Evolutionary conservation across 2,113 vertebrate species (phyloP).

Genomic region (Gavialis gangeticus): DNA sequence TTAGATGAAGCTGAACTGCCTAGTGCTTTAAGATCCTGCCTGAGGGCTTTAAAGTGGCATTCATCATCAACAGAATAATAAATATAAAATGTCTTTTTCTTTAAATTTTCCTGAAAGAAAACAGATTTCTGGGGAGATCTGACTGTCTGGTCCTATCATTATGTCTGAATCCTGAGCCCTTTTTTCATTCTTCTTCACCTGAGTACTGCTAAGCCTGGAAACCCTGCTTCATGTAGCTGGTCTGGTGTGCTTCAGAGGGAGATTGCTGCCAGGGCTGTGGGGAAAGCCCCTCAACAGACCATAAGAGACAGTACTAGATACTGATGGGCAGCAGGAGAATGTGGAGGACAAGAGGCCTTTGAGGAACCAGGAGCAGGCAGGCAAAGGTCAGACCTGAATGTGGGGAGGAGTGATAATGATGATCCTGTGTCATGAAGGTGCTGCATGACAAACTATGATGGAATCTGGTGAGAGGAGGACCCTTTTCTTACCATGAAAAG

Average conservation of each 20-base stretch:
- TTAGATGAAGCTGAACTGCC: not conserved
- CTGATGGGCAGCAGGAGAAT: not conserved
- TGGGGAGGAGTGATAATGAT: not conserved
- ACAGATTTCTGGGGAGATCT: conserved; percentile 41
- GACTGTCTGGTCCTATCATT: conserved; percentile 14
- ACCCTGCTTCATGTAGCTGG: not conserved
- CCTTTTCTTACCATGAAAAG: not conserved
- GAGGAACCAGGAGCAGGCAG: not conserved
- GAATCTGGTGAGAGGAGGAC: not conserved
- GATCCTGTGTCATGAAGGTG: not conserved
- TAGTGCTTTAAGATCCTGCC: conserved; percentile 13
- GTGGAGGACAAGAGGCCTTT: not conserved
- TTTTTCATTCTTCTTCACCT: conserved; percentile 4
- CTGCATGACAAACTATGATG: not conserved
- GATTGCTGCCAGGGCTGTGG: not conserved
- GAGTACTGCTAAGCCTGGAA: conserved; percentile 1
- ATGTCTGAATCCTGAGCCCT: conserved; percentile 33
- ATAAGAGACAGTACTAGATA: not conserved
- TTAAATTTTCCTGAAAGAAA: conserved; percentile 37
- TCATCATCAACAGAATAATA: conserved; percentile 1
- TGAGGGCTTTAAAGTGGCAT: conserved; percentile 15
- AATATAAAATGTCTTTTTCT: not conserved
- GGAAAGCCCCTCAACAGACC: not conserved
- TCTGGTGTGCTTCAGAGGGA: not conserved
- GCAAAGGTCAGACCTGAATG: not conserved